Percentiles rank a stretch among this genome's conserved stretches.
phyloP scores from a whole-genome alignment of 2,113 vertebrate genomes.

The Equus przewalskii region DNA sequence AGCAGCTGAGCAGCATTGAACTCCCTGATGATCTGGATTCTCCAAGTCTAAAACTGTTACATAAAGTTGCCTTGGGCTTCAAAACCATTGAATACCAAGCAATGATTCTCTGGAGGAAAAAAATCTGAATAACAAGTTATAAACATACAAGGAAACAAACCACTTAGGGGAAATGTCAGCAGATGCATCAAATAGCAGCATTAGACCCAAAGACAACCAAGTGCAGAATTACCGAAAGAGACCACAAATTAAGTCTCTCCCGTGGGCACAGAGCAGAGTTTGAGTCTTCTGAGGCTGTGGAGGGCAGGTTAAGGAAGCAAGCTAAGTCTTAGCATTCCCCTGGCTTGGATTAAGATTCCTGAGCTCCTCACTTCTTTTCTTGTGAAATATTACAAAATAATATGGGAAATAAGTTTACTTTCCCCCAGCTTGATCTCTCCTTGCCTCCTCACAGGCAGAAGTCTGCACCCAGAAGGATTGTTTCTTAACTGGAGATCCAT shows the following conservation, averaged over 20 bases:
- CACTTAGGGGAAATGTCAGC: background rate
- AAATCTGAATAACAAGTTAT: background rate
- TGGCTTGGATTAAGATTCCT: background rate
- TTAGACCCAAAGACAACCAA: background rate
- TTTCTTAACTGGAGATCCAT: background rate
- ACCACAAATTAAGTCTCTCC: too few species aligned
- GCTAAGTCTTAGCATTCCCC: background rate
- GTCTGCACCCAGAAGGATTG: accelerated
- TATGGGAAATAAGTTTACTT: background rate
- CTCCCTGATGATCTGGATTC: background rate
- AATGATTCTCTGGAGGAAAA: background rate
- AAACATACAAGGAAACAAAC: background rate
- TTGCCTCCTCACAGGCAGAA: background rate
- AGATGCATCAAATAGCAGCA: background rate
- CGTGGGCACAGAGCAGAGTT: too few species aligned
- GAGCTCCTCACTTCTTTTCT: background rate
- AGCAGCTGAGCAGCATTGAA: accelerated
- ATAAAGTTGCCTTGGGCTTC: background rate
- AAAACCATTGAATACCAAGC: background rate
- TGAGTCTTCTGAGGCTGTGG: background rate
- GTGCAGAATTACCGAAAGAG: background rate
- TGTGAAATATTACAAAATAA: background rate
- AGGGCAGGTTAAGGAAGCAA: background rate
- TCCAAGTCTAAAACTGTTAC: background rate
- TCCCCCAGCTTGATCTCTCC: background rate